Conservation (phyloP, 2,113 vertebrate genomes). For the Myocastor coypus region DNA sequence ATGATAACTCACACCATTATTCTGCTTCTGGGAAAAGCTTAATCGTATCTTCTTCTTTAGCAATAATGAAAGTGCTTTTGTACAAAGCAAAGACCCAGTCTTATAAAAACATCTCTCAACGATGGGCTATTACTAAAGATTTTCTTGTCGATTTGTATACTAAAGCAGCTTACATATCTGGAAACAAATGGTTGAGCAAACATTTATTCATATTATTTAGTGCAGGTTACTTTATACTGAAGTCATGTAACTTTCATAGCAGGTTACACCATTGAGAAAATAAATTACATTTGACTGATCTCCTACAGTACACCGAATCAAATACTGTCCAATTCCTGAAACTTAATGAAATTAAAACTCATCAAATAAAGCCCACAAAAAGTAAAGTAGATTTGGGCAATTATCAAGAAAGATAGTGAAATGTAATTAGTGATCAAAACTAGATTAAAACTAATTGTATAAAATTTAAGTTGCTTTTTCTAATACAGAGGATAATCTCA, state of each 20-base stretch:
- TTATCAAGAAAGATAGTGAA: slow-evolving; percentile 5
- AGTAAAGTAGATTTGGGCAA: background rate
- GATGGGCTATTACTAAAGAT: background rate
- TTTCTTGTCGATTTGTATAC: background rate
- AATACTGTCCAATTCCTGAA: background rate
- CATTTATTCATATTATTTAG: background rate
- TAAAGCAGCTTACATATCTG: background rate
- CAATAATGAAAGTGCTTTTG: background rate
- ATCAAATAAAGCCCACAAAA: background rate
- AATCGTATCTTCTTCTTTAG: slow-evolving; percentile 21
- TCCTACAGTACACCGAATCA: background rate
- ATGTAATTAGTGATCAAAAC: background rate
- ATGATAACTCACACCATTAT: background rate
- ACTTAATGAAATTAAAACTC: background rate
- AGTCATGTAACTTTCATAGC: background rate
- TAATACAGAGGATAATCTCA: background rate
- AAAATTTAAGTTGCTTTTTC: background rate
- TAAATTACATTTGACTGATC: background rate
- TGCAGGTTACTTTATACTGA: background rate
- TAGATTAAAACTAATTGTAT: background rate
- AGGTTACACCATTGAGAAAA: background rate
- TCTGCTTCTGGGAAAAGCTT: slow-evolving; percentile 8
- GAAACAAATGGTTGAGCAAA: background rate
- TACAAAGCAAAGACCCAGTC: background rate
- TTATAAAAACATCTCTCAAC: background rate